A percentile compares a stretch with the other conserved stretches of the same genome.
Evolutionary conservation across 2,113 vertebrate species (phyloP).

Genomic region (Anolis carolinensis): DNA sequence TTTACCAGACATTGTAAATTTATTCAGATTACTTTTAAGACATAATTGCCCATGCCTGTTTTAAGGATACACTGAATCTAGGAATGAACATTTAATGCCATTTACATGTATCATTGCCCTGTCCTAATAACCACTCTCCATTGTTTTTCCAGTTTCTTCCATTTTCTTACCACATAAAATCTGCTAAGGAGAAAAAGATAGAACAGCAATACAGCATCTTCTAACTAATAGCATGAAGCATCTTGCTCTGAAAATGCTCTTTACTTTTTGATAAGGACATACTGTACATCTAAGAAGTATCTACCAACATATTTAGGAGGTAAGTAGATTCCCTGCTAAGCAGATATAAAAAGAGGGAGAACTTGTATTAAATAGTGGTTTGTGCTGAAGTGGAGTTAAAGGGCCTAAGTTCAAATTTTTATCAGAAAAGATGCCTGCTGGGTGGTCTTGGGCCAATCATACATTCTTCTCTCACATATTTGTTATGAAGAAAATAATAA

Average conservation of each 20-base stretch:
- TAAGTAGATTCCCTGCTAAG: neutral
- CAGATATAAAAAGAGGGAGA: neutral
- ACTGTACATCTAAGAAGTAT: neutral
- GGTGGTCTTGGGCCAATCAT: neutral
- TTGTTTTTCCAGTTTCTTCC: too few relatives aligned
- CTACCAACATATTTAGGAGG: neutral
- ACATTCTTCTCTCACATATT: neutral
- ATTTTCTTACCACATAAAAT: too few relatives aligned
- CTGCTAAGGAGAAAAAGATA: too few relatives aligned
- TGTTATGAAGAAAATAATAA: neutral
- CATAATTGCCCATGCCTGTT: neutral
- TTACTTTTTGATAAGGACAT: neutral
- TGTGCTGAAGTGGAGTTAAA: neutral
- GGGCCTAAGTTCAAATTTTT: neutral
- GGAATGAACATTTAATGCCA: too few relatives aligned
- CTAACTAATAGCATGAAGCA: too few relatives aligned
- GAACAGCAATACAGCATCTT: too few relatives aligned
- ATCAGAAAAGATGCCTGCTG: neutral
- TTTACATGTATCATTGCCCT: too few relatives aligned
- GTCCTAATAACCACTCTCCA: too few relatives aligned
- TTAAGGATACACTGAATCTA: neutral
- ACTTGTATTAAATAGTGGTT: neutral
- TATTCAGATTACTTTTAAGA: neutral
- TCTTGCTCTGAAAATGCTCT: neutral
- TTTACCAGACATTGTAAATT: neutral